Evolutionary conservation across 53 echinoderm and acorn worm genomes (phyloP).

Genomic region (Zoroaster sp.): DNA sequence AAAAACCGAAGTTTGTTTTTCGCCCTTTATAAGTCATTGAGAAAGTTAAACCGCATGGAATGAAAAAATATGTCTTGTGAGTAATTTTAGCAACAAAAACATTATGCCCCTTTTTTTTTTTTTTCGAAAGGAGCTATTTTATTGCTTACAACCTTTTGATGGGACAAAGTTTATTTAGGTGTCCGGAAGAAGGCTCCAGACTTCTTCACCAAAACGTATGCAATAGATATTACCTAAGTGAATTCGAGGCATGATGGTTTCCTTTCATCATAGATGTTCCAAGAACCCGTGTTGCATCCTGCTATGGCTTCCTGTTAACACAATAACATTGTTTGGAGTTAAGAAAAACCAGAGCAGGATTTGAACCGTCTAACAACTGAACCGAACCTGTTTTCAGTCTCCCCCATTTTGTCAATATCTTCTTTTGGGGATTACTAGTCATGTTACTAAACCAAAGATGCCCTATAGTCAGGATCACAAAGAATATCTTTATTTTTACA

Average conservation of each 20-base stretch:
- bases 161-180: neutral
- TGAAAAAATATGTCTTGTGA: too few relatives aligned
- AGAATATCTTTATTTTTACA: too few relatives aligned
- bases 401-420: neutral
- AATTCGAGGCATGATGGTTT: constrained; percentile 89
- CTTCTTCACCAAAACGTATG: neutral
- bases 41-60: too few relatives aligned
- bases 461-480: neutral
- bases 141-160: too few relatives aligned
- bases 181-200: neutral
- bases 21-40: too few relatives aligned
- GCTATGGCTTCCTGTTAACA: constrained; percentile 82
- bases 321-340: neutral
- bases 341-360: neutral
- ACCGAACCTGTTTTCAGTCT: neutral
- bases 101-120: neutral
- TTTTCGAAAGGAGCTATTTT: neutral
- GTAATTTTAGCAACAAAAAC: too few relatives aligned
- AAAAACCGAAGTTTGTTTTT: too few relatives aligned
- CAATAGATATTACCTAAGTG: constrained; percentile 64
- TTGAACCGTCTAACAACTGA: neutral
- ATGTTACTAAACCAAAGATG: neutral
- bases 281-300: constrained; percentile 90
- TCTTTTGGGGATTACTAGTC: neutral
- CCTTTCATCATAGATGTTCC: constrained; percentile 88